Base-by-base conservation (phyloP, 2,797 vertebrate genomes). In the Pangasius mekongensis region DNA sequence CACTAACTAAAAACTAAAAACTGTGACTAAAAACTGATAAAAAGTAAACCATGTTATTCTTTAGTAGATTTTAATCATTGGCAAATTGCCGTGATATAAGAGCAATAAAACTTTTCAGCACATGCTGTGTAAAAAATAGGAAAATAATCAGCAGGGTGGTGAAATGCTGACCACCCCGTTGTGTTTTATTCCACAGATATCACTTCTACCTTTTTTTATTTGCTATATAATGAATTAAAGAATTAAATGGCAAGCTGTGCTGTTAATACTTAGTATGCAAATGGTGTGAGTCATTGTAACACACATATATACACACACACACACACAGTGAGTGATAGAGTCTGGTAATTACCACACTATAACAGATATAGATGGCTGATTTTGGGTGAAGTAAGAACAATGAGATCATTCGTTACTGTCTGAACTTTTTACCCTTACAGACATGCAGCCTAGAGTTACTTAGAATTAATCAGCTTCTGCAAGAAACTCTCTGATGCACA, bases 381-480 rank as follows among this genome's bases (percentile, higher is more conserved):
- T 60, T 33, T 33, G 49, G 54, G 5, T 24, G 80, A 84, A 71
- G 33, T 62, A 66, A 87, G 54, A 77, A 83, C 52, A 52, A 64
- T 87, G 74, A 86, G 84, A 52, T 87, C 66, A 82, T 85, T 39
- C 74, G 66, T 86, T 64, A 74, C 76, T 69, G 81, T 76, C 81
- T 58, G 39, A 82, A 52, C 33, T n/a, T 80, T 36, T 33, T 71
- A 43, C 71, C 47, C 22, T 39, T n/a, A 14, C 3, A 22, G 13
- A 60, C 49, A n/a, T 71, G 54, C 20, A 86, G 22, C 64, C n/a
- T 74, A 64, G 36, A 64, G 30, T 86, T 86, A 85, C 5, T 30
- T 47, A 27, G 22, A 39, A 39, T 81, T 81, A 81, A 81, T 81
- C 9, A 60, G 52, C 30, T 81, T 54, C 54, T 11, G 33, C 33